Base-by-base conservation (phyloP, 2,888 invertebrate genomes). In the Heliconius cydno region DNA sequence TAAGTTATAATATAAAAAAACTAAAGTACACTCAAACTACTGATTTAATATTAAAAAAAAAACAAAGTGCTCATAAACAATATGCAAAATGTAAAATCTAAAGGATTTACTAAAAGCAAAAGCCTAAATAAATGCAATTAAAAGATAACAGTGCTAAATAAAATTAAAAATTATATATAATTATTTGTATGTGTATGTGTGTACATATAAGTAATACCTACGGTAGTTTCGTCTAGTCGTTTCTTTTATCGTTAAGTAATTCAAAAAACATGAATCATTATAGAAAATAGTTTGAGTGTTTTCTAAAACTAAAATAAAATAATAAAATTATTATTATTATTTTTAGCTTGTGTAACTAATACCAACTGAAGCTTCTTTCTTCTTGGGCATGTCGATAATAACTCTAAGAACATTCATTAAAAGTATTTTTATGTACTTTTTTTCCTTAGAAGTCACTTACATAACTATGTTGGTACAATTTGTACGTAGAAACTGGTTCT, bases 81-180 rank as follows among this genome's bases (percentile, higher is more conserved):
- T 73, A 22, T 28, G 25, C n/a, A 34, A 46, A 65, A 57, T 25
- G 15, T 10, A 41, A 75, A 15, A 30, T 70, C 73, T 82, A 80
- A 70, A 30, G 67, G 80, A 78, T 63, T 74, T 72, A 80, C 82
- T 81, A 82, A 87, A 90, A 88, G 90, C 90, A 87, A 87, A 90
- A 91, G 91, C 86, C 78, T 90, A 85, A 84, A 85, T 85, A 85
- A 84, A 84, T 86, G 88, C 86, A 88, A 87, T 83, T 77, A 88
- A 88, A 85, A 81, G 46, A 84, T 84, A 83, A 81, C 89, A 86
- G 87, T 91, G 91, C 91, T 86, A 90, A 85, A 80, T 83, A 83
- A 84, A 82, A 77, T 75, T 75, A 81, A 82, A 75, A 41, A 73
- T 9, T 63, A 78, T 72, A 46, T n/a, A 3, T 28, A 65, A 65